Evolutionary conservation across 2,113 vertebrate species (phyloP).

Genomic region (Oenanthe oenanthe): DNA sequence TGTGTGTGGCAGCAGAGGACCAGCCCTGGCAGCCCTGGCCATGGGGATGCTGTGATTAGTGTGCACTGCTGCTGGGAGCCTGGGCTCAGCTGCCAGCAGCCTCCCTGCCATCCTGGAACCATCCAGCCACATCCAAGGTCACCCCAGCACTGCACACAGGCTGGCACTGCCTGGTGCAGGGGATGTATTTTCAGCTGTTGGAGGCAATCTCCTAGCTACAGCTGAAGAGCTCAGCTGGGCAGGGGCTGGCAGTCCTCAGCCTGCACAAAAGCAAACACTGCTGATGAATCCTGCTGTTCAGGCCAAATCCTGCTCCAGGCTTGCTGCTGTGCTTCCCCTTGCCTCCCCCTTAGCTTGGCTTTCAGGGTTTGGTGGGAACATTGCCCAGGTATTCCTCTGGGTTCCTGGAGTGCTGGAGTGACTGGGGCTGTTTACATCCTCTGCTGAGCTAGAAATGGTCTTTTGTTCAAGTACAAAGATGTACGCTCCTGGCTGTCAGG

Average conservation of each 20-base stretch:
- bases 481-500: background rate
- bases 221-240: slow-evolving; percentile 14
- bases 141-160: background rate
- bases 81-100: background rate
- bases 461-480: slow-evolving; percentile 32
- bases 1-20: accelerated
- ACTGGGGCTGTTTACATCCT: background rate
- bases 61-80: accelerated
- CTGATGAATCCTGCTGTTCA: background rate
- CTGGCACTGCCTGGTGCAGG: background rate
- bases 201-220: slow-evolving; percentile 59
- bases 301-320: background rate
- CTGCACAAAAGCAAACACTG: background rate
- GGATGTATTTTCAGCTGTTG: slow-evolving; percentile 42
- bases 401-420: background rate
- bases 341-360: background rate
- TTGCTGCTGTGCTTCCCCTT: background rate
- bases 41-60: accelerated
- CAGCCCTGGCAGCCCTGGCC: accelerated
- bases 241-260: slow-evolving; percentile 31
- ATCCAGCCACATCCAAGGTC: background rate
- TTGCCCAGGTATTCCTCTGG: background rate
- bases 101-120: too few relatives aligned
- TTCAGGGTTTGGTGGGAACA: background rate
- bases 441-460: background rate